phyloP scores from a whole-genome alignment of 2,888 invertebrate genomes.

The Scelioninae gen. 1 region DNA sequence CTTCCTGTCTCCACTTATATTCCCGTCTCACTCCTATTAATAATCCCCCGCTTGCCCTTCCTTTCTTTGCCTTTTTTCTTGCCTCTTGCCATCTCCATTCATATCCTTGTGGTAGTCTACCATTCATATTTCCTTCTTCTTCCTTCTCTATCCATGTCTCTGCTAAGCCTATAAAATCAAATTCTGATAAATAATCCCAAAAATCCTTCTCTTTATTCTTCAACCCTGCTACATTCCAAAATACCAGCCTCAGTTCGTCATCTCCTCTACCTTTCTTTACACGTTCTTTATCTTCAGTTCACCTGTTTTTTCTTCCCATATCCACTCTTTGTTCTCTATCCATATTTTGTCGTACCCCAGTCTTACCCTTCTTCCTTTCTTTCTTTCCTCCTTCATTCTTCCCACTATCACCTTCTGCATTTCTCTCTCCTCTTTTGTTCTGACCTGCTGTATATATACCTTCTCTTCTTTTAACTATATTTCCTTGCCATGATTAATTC shows the following conservation, averaged over 20 bases:
- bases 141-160: constrained; percentile 6
- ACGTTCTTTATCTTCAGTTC: background rate
- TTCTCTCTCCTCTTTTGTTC: constrained; percentile 18
- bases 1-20: no score
- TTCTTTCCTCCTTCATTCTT: constrained; percentile 4
- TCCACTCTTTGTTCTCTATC: background rate
- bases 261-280: no score
- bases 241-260: no score
- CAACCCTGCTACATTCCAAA: constrained; percentile 18
- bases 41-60: no score
- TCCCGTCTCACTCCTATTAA: no score
- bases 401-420: constrained; percentile 6
- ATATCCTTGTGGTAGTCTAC: background rate
- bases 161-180: constrained; percentile 9
- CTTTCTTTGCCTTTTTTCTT: background rate
- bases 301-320: background rate
- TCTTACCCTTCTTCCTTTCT: background rate
- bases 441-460: constrained; percentile 10
- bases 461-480: background rate
- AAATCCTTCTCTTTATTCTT: constrained; percentile 15
- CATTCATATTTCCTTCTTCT: background rate
- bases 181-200: constrained; percentile 2
- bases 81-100: no score
- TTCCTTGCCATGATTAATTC: background rate
- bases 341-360: background rate